Evolutionary conservation across 2,888 invertebrate genomes (phyloP), one percentile per base, ranked within the genome.

Genomic region (Portevinia maculata): DNA sequence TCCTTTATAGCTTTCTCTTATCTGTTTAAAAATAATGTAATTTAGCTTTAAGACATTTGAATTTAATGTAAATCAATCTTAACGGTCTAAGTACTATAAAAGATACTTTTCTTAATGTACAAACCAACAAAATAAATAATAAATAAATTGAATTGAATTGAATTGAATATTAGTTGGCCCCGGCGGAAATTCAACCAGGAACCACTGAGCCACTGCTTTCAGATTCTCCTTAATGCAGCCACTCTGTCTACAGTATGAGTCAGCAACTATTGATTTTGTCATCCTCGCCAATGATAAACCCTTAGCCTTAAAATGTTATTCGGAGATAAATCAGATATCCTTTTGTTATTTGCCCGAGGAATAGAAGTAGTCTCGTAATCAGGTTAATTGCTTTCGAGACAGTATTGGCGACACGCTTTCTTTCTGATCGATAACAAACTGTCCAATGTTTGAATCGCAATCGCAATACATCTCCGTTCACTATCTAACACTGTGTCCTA

Each of bases 381-480:
- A 57, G 57, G 69, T 57, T 57, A 69, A 69, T 69, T 57, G 57
- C 24, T 21, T 46, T 17, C 53, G 19, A 44, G 53, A 64, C 64
- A 53, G 19, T 28, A 17, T 32, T 57, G 21, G 34, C 64, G 50
- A 39, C 64, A 28, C 9, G 41, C 57, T 9, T 41, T 41, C 57
- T 9, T 37, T 28, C 57, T 1, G 28, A 41, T 57, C 57, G 7
- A 57, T 57, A 57, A 24, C 13, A 39, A 28, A 55, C 34, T 21
- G 1, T 4, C 37, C 19, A 7, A 55, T 37, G 21, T 37, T 55
- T n/a, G n/a, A n/a, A n/a, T n/a, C n/a, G 34, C n/a, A 34, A 55
- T 55, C 19, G 37, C 34, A 13, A n/a, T 1, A 21, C 13, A 34
- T 19, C 37, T 19, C 21, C 19, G 3, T 5, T 32, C 13, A 3